These are phyloP conservation scores for Eupithecia insigniata DNA, from an alignment of 2,888 invertebrate genomes.

Conservation along the genomic window DNA sequence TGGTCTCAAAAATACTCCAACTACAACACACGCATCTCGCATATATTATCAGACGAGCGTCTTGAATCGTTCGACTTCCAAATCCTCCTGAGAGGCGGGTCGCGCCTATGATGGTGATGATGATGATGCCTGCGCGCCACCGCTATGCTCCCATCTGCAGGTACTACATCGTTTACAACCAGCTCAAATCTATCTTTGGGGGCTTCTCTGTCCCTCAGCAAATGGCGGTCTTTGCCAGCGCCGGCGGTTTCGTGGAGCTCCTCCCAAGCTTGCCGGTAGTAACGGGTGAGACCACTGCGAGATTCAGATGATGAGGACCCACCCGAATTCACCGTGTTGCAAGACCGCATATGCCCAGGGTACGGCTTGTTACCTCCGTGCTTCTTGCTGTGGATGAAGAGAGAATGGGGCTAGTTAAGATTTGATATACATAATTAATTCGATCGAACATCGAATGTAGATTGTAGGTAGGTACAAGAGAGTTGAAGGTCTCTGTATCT, in stretches of 20 bases:
- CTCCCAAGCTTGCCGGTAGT: constrained; percentile 97
- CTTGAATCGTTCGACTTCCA: constrained; percentile 84
- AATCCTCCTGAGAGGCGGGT: constrained; percentile 78
- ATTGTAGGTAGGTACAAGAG: not conserved
- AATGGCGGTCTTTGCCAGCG: constrained; percentile 73
- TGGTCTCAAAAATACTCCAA: not conserved
- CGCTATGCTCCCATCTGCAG: constrained; percentile 74
- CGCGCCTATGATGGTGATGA: constrained; percentile 90
- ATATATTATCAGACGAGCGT: constrained; percentile 52
- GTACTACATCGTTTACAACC: constrained; percentile 87
- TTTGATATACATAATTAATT: too few relatives aligned
- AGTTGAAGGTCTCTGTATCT: too few relatives aligned
- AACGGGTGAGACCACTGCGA: constrained; percentile 92
- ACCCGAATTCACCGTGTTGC: constrained; percentile 95
- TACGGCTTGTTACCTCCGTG: constrained; percentile 91
- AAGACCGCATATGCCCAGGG: constrained; percentile 93
- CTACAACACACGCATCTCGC: constrained; percentile 6
- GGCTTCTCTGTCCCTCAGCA: constrained; percentile 37
- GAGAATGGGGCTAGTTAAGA: not conserved
- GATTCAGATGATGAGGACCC: constrained; percentile 95
- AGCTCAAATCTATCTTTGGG: constrained; percentile 85
- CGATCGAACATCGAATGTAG: not conserved
- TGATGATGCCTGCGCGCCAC: constrained; percentile 87
- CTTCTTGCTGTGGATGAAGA: constrained; percentile 62
- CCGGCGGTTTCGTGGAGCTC: constrained; percentile 93